A percentile compares a stretch with the other conserved stretches of the same genome.
These are phyloP conservation scores for Oedothorax gibbosus DNA, from an alignment of 1,140 invertebrate species.

Conservation along the genomic window DNA sequence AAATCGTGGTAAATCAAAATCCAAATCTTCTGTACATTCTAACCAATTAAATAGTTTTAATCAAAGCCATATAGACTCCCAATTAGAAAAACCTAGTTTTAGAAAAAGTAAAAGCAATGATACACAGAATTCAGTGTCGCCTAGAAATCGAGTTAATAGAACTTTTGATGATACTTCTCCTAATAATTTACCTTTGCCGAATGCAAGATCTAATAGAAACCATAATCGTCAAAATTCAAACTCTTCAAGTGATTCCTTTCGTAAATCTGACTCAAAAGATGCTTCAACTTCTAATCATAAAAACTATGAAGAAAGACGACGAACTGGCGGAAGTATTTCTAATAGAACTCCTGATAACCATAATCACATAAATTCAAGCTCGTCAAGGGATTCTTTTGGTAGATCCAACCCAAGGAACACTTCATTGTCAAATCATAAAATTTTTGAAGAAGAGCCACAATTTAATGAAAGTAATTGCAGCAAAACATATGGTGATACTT, in stretches of 20 bases:
- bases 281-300: neutral
- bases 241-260: neutral
- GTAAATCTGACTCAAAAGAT: neutral
- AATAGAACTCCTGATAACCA: neutral
- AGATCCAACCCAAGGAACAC: neutral
- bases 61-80: neutral
- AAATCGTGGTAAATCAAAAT: neutral
- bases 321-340: neutral
- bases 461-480: neutral
- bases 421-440: neutral
- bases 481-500: neutral
- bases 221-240: neutral
- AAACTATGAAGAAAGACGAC: neutral
- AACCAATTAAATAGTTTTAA: neutral
- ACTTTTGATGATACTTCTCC: neutral
- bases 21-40: neutral
- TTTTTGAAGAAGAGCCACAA: neutral
- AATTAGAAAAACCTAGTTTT: neutral
- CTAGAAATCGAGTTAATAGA: neutral
- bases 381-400: neutral
- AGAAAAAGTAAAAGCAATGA: neutral
- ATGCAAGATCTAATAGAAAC: neutral
- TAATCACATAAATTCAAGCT: neutral
- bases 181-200: neutral
- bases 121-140: neutral